phyloP scores from a whole-genome alignment of 37 sponge, comb jelly and placozoan species.

The Halisarca cf. caerulea region DNA sequence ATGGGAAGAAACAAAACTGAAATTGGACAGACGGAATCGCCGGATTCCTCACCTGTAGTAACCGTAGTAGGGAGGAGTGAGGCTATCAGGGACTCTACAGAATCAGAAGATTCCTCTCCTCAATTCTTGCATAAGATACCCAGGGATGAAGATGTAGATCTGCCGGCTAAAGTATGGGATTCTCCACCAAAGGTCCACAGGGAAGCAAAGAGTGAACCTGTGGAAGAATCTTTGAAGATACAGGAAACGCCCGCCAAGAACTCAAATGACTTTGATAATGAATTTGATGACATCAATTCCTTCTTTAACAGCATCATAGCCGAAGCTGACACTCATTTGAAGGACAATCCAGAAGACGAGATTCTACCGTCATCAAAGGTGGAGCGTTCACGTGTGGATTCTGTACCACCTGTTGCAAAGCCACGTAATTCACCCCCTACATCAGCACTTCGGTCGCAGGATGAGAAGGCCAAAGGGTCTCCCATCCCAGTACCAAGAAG shows the following conservation, averaged over 20 bases:
- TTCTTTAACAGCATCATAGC: slow-evolving; percentile 17
- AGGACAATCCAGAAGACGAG: slow-evolving; percentile 1
- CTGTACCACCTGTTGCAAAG: background rate
- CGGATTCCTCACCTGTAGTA: no score
- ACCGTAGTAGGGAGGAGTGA: no score
- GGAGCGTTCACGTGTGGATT: background rate
- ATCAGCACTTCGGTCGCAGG: background rate
- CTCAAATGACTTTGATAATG: background rate
- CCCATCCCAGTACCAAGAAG: background rate
- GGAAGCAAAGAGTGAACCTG: background rate
- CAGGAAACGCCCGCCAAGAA: background rate
- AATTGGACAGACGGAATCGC: no score
- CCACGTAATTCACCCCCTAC: background rate
- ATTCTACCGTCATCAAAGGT: background rate
- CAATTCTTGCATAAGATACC: no score
- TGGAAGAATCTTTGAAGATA: background rate
- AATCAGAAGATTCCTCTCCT: no score
- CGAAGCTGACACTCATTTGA: slow-evolving; percentile 9
- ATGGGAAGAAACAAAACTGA: no score
- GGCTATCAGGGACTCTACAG: no score
- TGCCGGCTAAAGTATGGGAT: no score
- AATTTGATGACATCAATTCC: background rate
- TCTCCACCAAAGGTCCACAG: background rate
- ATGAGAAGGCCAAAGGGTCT: background rate
- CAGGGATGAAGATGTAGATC: no score